Evolutionary conservation across 2,888 invertebrate genomes (phyloP), one percentile per base, ranked within the genome.

Genomic region (Archaeoteleia sp.): DNA sequence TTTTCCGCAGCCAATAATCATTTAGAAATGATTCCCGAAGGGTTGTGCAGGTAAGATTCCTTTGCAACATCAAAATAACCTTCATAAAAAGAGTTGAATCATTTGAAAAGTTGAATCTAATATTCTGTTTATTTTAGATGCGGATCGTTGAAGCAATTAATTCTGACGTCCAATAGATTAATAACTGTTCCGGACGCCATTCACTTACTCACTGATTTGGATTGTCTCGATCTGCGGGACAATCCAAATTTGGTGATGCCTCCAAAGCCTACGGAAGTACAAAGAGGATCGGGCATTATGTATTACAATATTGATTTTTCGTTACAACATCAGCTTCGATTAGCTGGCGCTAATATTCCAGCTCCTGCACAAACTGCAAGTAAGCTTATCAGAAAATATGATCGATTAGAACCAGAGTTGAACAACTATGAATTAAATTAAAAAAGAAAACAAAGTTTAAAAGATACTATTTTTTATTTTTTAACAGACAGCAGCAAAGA

Each of bases 231-330:
- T 86, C 88, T 98, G 39, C 91, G 94, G 65, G 95, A 96, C 74
- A 99, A 99, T 88, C 95, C 94, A 0, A 97, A 97, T 76, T 87
- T 99, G 70, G 92, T 97, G 65, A 97, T 99, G 96, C 99, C 99
- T 0, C 96, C 96, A 1, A 98, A 98, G 86, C 98, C 98, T 0
- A 91, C 91, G 9, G 92, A 95, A 83, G 87, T 91, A 17, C 90
- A 92, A 74, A 88, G 91, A 67, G 93, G 94, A 1, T 89, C 94
- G 30, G 95, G 95, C 0, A 86, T 95, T 42, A 95, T 95, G 82
- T 99, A 94, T 87, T 99, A 99, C 86, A 99, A 99, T 81, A 97
- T 99, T 58, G 99, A 99, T 87, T 99, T 99, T 87, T 97, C 98
- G 0, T 88, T 99, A 68, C 96, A 96, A 88, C 94, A 96, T 77